Evolutionary conservation across 2,113 vertebrate species (phyloP).

Genomic region (Ictidomys tridecemlineatus): DNA sequence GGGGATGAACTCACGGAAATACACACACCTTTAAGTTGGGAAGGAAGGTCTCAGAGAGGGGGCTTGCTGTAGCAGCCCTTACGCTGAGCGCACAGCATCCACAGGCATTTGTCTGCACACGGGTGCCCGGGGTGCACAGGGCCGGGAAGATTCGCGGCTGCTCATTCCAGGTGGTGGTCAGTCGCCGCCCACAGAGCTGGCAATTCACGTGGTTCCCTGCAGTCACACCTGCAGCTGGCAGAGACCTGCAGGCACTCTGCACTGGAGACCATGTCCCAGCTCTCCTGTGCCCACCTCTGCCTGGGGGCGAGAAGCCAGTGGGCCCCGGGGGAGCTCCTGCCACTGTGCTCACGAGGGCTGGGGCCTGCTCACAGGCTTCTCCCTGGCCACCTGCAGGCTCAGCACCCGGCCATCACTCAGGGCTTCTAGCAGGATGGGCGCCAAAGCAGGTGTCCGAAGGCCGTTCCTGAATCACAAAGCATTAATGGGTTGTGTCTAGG

Average conservation of each 20-base stretch:
- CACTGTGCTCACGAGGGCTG: fast-evolving
- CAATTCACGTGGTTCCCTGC: not conserved
- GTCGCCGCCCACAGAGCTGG: too few species aligned
- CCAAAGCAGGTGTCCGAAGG: not conserved
- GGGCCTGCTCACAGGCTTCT: not conserved
- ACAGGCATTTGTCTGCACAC: too few species aligned
- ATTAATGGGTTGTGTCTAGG: fast-evolving
- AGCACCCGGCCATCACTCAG: too few species aligned
- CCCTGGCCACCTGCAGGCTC: not conserved
- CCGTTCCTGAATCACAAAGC: not conserved
- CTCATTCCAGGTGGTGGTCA: not conserved
- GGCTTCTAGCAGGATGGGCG: not conserved
- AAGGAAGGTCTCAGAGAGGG: not conserved
- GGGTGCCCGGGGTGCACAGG: too few species aligned
- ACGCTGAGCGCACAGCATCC: too few species aligned
- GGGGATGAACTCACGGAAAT: too few species aligned
- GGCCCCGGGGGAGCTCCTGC: not conserved
- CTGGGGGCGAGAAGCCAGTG: not conserved
- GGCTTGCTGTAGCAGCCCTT: fast-evolving
- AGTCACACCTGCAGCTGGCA: not conserved
- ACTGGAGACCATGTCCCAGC: not conserved
- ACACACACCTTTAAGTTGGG: not conserved
- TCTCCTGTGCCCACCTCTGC: not conserved
- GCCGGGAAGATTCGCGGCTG: fast-evolving
- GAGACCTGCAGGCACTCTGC: not conserved